These are phyloP conservation scores for Trissolcus basalis DNA, from an alignment of 1,140 invertebrate genomes.

Conservation along the genomic window DNA sequence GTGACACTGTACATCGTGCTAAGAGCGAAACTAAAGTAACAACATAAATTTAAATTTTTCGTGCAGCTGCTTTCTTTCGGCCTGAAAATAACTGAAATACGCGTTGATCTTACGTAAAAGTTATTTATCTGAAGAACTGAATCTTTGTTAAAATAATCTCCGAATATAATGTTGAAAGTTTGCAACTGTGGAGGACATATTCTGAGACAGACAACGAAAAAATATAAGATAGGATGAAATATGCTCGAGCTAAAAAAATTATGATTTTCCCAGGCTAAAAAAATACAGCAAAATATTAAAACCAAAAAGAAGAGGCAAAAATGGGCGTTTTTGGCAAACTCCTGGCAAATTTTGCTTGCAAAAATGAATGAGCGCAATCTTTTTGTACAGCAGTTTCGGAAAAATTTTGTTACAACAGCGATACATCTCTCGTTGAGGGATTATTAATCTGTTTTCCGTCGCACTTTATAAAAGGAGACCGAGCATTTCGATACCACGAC, in stretches of 20 bases:
- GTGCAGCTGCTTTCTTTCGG: constrained; percentile 28
- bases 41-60: constrained; percentile 44
- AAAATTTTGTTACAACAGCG: too few relatives aligned
- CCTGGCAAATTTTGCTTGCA: too few relatives aligned
- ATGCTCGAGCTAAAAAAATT: too few relatives aligned
- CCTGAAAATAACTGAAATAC: constrained; percentile 32
- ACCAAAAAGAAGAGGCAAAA: too few relatives aligned
- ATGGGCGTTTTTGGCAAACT: too few relatives aligned
- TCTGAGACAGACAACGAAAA: not conserved
- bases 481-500: constrained; percentile 20
- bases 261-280: too few relatives aligned
- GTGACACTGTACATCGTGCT: constrained; percentile 2
- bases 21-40: constrained; percentile 43
- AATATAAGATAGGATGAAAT: constrained; percentile 8
- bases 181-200: constrained; percentile 11
- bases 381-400: too few relatives aligned
- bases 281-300: too few relatives aligned
- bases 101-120: constrained; percentile 28
- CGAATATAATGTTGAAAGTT: constrained; percentile 37
- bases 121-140: constrained; percentile 38
- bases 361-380: too few relatives aligned
- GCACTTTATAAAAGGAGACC: constrained; percentile 25
- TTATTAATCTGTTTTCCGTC: constrained; percentile 40
- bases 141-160: constrained; percentile 44
- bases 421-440: constrained; percentile 5